A percentile compares a stretch with the other conserved stretches of the same genome.
phyloP scores from a whole-genome alignment of 2,113 vertebrate genomes.

The Arothron firmamentum region DNA sequence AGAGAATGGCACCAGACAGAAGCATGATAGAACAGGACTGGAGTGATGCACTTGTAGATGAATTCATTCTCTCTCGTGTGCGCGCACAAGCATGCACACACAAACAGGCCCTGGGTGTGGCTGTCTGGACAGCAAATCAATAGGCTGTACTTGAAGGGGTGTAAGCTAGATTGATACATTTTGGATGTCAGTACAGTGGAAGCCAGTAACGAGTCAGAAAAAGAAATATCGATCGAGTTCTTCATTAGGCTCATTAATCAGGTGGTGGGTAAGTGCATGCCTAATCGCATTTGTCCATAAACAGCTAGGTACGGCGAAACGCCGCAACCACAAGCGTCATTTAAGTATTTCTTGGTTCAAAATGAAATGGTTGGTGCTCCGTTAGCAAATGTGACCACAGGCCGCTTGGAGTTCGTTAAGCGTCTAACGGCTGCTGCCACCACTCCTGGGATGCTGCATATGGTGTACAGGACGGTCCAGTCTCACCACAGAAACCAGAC shows the following conservation, averaged over 20 bases:
- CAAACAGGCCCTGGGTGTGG: constrained; percentile 10
- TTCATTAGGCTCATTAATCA: constrained; percentile 9
- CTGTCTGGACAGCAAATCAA: constrained; percentile 33
- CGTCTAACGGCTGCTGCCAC: not conserved
- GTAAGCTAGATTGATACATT: constrained; percentile 27
- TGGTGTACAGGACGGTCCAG: no score
- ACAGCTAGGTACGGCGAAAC: not conserved
- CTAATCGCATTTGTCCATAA: not conserved
- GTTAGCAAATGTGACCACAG: not conserved
- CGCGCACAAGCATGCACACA: constrained; percentile 2
- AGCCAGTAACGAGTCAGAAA: constrained; percentile 43
- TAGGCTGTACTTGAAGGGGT: constrained; percentile 30
- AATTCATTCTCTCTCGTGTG: constrained; percentile 5
- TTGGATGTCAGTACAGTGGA: constrained; percentile 9
- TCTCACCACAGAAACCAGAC: no score
- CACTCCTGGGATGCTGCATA: no score
- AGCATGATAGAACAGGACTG: not conserved
- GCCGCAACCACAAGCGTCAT: not conserved
- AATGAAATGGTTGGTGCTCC: not conserved
- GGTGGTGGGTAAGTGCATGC: not conserved
- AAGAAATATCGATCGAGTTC: constrained; percentile 19
- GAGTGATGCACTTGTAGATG: not conserved
- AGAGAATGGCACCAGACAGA: not conserved
- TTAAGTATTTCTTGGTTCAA: not conserved
- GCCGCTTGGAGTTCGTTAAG: not conserved